These are phyloP conservation scores for Heterodera carotae DNA, from an alignment of 1,140 invertebrate species.

Conservation along the genomic window DNA sequence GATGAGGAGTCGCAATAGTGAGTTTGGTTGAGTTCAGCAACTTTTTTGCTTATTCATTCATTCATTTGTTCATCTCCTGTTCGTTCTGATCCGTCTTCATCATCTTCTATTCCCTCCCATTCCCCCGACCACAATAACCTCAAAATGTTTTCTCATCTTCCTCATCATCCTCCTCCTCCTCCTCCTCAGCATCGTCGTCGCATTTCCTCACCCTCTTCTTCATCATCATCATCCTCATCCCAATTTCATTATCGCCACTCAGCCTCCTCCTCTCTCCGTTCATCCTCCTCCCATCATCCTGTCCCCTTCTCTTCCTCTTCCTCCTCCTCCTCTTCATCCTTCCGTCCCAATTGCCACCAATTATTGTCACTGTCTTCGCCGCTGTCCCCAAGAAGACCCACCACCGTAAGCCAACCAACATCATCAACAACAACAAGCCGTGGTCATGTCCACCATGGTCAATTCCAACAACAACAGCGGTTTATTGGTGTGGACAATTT, in stretches of 20 bases:
- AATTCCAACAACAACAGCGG: no score
- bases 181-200: constrained; percentile 6
- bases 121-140: neutral
- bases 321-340: neutral
- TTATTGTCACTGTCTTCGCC: no score
- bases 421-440: neutral
- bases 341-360: no score
- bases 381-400: constrained; percentile 1
- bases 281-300: neutral
- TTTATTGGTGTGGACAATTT: no score
- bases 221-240: constrained; percentile 5
- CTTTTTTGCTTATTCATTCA: neutral
- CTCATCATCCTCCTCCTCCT: neutral
- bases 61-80: neutral
- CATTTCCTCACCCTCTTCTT: constrained; percentile 2
- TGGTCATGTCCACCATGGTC: neutral
- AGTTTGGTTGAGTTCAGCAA: constrained; percentile 22
- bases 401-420: neutral
- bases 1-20: constrained; percentile 49
- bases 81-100: constrained; percentile 17
- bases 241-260: constrained; percentile 4
- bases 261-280: constrained; percentile 1
- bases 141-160: constrained; percentile 3
- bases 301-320: neutral
- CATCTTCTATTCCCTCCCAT: neutral